Base-by-base conservation (phyloP, 2,797 vertebrate genomes). In the Prionace glauca region DNA sequence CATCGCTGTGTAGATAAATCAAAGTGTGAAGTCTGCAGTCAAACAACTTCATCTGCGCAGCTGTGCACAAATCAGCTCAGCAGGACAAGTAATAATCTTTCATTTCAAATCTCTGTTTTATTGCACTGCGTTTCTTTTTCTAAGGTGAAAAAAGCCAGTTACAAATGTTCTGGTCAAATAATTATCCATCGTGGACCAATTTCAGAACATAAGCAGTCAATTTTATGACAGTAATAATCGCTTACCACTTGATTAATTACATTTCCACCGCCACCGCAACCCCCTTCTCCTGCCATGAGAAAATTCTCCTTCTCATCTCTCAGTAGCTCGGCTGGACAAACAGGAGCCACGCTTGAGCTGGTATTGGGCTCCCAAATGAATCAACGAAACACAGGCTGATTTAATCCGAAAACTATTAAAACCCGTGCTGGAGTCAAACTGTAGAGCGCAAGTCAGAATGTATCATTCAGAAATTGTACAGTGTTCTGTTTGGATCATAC, bases 31-130 rank as follows among this genome's bases (percentile, higher is more conserved):
- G 77, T 90, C 95, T 87, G 29, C 91, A 41, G 74, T 74, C 95
- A 95, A 95, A 95, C 77, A 94, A 86, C 95, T 88, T 96, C 96
- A 96, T 95, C 95, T 94, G 95, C 95, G 95, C 90, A 92, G 93
- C 95, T 94, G 88, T 96, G 95, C 79, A 92, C 77, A 95, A 95
- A 96, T 67, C 94, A 92, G 26, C 69, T 24, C 50, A 90, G 72
- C 95, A 60, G 95, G 50, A 50, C 88, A 90, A 91, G 90, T 62
- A 92, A 92, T 92, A 92, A 92, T 92, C 90, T 92, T 92, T 92
- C 90, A 69, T 92, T 92, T 92, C 90, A 92, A 92, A 92, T 92
- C 90, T 65, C 90, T 2, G 67, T 92, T 91, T 92, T 92, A 92
- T 92, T 92, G n/a, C 90, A 92, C n/a, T 26, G 32, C 24, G 62